These are phyloP conservation scores for Torymus aiolomorphi DNA, from an alignment of 2,888 invertebrate genomes.

Conservation along the genomic window DNA sequence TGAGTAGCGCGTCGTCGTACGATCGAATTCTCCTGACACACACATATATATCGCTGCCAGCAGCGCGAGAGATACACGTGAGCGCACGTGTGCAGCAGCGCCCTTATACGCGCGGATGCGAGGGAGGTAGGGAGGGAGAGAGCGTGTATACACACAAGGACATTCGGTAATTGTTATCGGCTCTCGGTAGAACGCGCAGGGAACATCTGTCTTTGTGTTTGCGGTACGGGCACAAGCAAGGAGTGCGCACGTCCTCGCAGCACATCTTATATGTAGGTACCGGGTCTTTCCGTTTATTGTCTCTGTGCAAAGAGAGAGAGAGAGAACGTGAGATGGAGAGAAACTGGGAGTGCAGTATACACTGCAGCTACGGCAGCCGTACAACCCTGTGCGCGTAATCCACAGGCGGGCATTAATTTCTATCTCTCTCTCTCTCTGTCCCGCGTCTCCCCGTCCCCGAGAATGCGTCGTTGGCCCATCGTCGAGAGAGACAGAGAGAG, in stretches of 20 bases:
- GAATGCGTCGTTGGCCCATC: not conserved
- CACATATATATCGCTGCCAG: too few relatives aligned
- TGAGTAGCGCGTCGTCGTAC: not conserved
- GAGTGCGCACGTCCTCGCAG: too few relatives aligned
- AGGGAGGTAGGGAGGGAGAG: too few relatives aligned
- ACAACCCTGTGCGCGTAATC: not conserved
- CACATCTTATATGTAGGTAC: not conserved
- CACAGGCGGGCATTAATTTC: conserved; percentile 32
- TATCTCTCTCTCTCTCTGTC: not conserved
- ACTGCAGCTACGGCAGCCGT: not conserved
- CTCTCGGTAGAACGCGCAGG: conserved; percentile 5
- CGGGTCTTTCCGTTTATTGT: conserved; percentile 4
- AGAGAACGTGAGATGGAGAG: not conserved
- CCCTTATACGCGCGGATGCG: too few relatives aligned
- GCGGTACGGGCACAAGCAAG: too few relatives aligned
- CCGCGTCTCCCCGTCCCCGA: not conserved
- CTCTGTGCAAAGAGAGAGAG: not conserved
- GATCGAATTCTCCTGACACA: conserved; percentile 7
- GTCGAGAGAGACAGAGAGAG: not conserved
- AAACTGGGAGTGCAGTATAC: not conserved
- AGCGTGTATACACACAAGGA: not conserved
- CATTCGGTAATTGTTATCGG: conserved; percentile 17
- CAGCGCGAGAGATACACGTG: too few relatives aligned
- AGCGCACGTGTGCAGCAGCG: too few relatives aligned
- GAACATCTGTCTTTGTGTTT: not conserved